Evolutionary conservation across 1,140 invertebrate genomes (phyloP).

Genomic region (Odontomachus brunneus): DNA sequence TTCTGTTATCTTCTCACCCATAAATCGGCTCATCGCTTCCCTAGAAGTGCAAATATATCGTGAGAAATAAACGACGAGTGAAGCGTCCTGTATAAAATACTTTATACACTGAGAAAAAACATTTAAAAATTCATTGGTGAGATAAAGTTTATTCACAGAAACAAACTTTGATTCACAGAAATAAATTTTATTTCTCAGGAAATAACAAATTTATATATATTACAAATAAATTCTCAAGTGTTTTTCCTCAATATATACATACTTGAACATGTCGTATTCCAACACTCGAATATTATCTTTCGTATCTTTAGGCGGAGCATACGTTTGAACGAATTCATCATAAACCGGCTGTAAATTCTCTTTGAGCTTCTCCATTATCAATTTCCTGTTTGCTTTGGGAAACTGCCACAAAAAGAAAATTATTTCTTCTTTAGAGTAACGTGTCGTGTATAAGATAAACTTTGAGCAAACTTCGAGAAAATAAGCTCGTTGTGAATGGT

Average conservation of each 20-base stretch:
- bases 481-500: neutral
- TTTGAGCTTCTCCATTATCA: slow-evolving; percentile 90
- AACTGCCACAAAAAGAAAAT: slow-evolving; percentile 86
- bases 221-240: too few relatives aligned
- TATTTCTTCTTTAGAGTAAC: neutral
- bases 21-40: slow-evolving; percentile 85
- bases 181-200: too few relatives aligned
- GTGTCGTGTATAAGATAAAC: neutral
- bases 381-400: slow-evolving; percentile 88
- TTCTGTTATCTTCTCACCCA: slow-evolving; percentile 89
- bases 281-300: slow-evolving; percentile 82
- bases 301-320: slow-evolving; percentile 85
- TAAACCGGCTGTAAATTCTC: slow-evolving; percentile 88
- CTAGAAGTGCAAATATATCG: slow-evolving; percentile 77
- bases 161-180: too few relatives aligned
- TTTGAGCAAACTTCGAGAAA: neutral
- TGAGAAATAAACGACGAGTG: neutral
- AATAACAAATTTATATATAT: too few relatives aligned
- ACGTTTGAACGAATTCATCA: slow-evolving; percentile 90
- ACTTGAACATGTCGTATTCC: slow-evolving; percentile 87
- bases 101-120: too few relatives aligned
- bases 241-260: too few relatives aligned
- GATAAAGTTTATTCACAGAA: too few relatives aligned
- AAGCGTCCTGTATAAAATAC: neutral
- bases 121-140: too few relatives aligned